These are phyloP conservation scores for Odontophorus gujanensis DNA, from an alignment of 2,113 vertebrate species.

Conservation along the genomic window DNA sequence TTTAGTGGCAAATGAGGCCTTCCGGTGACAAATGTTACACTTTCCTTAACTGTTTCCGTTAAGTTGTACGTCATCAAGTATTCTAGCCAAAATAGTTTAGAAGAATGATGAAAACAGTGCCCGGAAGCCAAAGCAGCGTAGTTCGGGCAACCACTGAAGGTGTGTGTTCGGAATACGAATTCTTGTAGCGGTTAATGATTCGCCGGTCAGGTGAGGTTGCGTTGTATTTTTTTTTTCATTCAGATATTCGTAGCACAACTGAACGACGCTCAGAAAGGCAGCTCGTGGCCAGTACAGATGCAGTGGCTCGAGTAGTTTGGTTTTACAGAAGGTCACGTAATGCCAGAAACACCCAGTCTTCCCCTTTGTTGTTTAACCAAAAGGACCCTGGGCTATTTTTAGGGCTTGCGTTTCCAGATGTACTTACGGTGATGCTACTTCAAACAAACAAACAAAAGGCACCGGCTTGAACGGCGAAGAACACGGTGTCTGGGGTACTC, in stretches of 20 bases:
- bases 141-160: background rate
- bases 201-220: background rate
- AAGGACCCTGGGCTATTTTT: accelerated
- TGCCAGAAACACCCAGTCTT: background rate
- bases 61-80: background rate
- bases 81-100: background rate
- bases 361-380: background rate
- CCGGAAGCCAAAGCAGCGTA: background rate
- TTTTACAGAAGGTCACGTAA: background rate
- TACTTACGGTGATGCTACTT: accelerated
- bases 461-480: background rate
- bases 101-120: background rate
- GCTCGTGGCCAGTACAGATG: background rate
- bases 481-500: background rate
- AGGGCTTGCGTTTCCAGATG: background rate
- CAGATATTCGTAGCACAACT: background rate
- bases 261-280: background rate
- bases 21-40: background rate
- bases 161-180: background rate
- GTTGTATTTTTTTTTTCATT: background rate
- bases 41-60: background rate
- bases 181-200: background rate
- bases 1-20: background rate
- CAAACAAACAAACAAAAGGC: background rate
- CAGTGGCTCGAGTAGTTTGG: background rate